A percentile compares a stretch with the other conserved stretches of the same genome.
Conservation (phyloP, 1,140 invertebrate species). For the Bradysia coprophila region DNA sequence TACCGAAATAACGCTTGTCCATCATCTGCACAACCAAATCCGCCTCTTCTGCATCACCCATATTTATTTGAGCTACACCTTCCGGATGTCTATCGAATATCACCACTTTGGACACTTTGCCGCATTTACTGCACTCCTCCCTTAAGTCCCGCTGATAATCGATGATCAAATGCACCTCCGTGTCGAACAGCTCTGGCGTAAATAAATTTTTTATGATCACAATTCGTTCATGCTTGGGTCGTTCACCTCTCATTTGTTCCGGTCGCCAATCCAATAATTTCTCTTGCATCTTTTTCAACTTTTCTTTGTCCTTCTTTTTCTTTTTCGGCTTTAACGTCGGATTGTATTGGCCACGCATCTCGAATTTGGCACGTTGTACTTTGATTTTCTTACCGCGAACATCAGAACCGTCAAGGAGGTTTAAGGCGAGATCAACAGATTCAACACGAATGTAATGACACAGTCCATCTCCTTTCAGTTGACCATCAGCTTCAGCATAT, state of each 20-base stretch:
- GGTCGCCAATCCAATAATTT: conserved; percentile 94
- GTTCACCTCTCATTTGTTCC: conserved; percentile 68
- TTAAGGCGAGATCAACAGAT: conserved; percentile 83
- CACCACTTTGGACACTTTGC: conserved; percentile 78
- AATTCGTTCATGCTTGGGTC: conserved; percentile 71
- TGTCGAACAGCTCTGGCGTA: conserved; percentile 74
- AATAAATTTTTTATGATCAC: conserved; percentile 94
- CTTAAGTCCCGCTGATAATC: conserved; percentile 84
- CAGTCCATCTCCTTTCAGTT: conserved; percentile 87
- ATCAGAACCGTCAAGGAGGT: conserved; percentile 79
- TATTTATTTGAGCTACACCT: conserved; percentile 82
- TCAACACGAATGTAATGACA: conserved; percentile 97
- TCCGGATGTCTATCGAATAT: conserved; percentile 90
- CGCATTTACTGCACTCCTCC: conserved; percentile 80
- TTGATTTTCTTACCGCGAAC: conserved; percentile 58
- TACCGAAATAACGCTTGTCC: conserved; percentile 83
- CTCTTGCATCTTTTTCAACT: conserved; percentile 83
- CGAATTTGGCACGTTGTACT: conserved; percentile 87
- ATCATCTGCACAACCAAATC: conserved; percentile 76
- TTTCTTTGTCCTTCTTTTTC: conserved; percentile 77
- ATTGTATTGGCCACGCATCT: conserved; percentile 90
- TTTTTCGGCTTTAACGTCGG: conserved; percentile 84
- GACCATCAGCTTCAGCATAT: conserved; percentile 67
- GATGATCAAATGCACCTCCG: conserved; percentile 69
- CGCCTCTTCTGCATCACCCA: conserved; percentile 77